Conservation (phyloP, 2,113 vertebrate species). For the Corythaeola cristata region DNA sequence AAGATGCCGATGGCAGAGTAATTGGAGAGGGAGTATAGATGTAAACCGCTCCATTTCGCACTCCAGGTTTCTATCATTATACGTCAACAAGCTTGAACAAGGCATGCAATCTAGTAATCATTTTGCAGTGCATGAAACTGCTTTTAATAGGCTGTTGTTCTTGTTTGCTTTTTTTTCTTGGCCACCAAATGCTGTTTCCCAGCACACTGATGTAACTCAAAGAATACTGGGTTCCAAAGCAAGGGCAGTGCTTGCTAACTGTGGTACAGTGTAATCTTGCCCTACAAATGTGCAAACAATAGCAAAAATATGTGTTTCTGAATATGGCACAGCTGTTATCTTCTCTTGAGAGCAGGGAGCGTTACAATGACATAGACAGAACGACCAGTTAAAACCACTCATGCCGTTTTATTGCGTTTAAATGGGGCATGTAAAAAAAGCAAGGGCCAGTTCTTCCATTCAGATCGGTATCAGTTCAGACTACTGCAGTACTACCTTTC, state of each 20-base stretch:
- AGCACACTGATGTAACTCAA: background rate
- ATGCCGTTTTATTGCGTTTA: slow-evolving; percentile 1
- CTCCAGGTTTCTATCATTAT: slow-evolving; percentile 23
- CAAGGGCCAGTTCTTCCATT: background rate
- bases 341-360: slow-evolving; percentile 24
- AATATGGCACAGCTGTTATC: slow-evolving; percentile 63
- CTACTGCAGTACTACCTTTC: background rate
- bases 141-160: slow-evolving; percentile 24
- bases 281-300: slow-evolving; percentile 57
- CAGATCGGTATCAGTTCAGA: slow-evolving; percentile 9
- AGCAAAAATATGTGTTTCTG: slow-evolving; percentile 59
- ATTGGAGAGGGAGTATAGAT: background rate
- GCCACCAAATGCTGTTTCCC: slow-evolving; percentile 15
- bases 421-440: slow-evolving; percentile 38
- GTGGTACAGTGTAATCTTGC: slow-evolving; percentile 12
- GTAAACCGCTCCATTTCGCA: background rate
- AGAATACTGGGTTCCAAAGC: slow-evolving; percentile 25
- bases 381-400: slow-evolving; percentile 33
- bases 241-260: background rate
- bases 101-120: slow-evolving; percentile 14
- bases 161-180: background rate
- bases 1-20: background rate
- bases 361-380: slow-evolving; percentile 28
- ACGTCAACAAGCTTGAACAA: slow-evolving; percentile 30
- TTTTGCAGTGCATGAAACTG: slow-evolving; percentile 17